Evolutionary conservation across 2,888 invertebrate species (phyloP), one percentile per base, ranked within the genome.

Genomic region (Brenthis hecate): DNA sequence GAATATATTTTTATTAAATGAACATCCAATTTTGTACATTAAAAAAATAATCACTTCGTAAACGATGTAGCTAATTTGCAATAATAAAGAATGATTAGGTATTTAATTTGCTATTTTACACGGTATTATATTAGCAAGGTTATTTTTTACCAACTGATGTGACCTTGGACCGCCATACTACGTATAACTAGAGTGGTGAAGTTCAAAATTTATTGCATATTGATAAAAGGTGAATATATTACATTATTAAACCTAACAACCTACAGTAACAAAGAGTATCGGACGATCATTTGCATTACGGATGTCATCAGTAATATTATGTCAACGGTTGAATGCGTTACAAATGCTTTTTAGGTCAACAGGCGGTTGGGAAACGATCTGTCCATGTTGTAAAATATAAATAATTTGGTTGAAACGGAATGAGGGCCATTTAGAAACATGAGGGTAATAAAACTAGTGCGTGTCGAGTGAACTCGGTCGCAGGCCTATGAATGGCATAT

Each of bases 401-500:
- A 92, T 92, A 92, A 92, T 92, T 91, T 89, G 87, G 87, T 89
- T 86, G 83, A 81, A 88, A 85, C 87, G 84, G 88, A 92, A 92
- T 92, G 92, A 91, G 92, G 92, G 91, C 87, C 86, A 91, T 92
- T 92, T 92, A 88, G 87, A 92, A 92, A 89, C 92, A 92, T 92
- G 91, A 89, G 92, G 92, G 92, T 90, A 91, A 92, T 92, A 91
- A 91, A 92, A 91, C 88, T 91, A 91, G 91, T 91, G 89, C 90
- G 91, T 90, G 90, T 87, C 86, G 83, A 86, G 86, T 87, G 84
- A 89, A 91, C 81, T 85, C 88, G 89, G 89, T 88, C 88, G 87
- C 85, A 84, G 83, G 85, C 84, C 81, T 87, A 83, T 79, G 81
- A 77, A 80, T 78, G 73, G 74, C 68, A 72, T 74, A 77, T 75